phyloP scores from a whole-genome alignment of 2,797 vertebrate species.

The Darevskia nairensis region DNA sequence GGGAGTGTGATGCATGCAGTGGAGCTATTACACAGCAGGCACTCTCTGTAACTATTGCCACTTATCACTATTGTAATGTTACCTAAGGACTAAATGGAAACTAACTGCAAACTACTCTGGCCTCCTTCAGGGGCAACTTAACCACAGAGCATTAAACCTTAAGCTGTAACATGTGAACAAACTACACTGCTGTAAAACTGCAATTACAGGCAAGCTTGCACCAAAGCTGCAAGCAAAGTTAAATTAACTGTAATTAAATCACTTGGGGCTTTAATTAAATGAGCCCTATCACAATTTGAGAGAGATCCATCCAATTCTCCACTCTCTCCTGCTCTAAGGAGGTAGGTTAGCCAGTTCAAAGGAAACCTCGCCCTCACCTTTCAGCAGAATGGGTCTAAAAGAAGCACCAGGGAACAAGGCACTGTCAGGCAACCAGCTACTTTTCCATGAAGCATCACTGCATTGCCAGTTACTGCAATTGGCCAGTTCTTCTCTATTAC shows the following conservation, averaged over 20 bases:
- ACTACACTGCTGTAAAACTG: conserved; percentile 12
- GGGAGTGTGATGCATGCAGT: not conserved
- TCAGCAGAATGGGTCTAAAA: conserved; percentile 4
- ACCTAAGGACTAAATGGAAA: not conserved
- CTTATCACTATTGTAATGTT: not conserved
- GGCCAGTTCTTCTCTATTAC: not conserved
- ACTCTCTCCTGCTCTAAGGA: not conserved
- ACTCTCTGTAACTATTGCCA: not conserved
- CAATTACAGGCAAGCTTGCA: conserved; percentile 11
- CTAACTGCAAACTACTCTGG: not conserved
- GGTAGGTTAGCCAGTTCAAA: not conserved
- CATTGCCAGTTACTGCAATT: not conserved
- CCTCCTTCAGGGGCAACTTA: not conserved
- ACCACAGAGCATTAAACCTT: conserved; percentile 24
- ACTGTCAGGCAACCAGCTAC: not conserved
- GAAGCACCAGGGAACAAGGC: not conserved
- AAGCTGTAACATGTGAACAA: conserved; percentile 25
- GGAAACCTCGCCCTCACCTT: not conserved
- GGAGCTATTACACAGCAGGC: not conserved
- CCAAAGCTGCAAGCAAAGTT: conserved; percentile 28
- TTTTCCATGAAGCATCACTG: no score
- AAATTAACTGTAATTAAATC: conserved; percentile 34
- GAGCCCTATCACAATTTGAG: not conserved
- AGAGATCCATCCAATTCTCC: not conserved
- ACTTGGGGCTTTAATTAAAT: conserved; percentile 1